A percentile compares a stretch with the other conserved stretches of the same genome.
These are phyloP conservation scores for Microcebus tavaratra DNA, from an alignment of 2,113 vertebrate genomes.

Conservation along the genomic window DNA sequence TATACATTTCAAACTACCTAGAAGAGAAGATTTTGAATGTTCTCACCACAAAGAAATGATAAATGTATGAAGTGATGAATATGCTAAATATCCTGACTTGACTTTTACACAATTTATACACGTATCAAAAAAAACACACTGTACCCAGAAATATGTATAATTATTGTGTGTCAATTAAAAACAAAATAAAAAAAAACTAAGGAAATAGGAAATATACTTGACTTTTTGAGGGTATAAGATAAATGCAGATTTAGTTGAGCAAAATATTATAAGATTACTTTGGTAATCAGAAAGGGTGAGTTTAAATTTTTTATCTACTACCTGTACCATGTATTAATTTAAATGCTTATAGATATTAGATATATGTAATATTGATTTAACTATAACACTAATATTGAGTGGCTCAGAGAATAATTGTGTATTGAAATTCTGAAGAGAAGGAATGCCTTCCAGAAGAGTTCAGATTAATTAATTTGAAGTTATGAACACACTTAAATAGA, in stretches of 20 bases:
- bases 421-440: background rate
- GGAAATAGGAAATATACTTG: background rate
- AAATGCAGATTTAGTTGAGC: background rate
- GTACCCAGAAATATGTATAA: background rate
- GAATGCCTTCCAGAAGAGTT: background rate
- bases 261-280: background rate
- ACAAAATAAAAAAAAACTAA: background rate
- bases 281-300: background rate
- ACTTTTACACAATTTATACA: background rate
- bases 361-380: background rate
- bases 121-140: background rate
- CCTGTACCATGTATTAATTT: background rate
- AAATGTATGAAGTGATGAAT: background rate
- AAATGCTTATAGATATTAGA: background rate
- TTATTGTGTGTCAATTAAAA: background rate
- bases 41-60: background rate
- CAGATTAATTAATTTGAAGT: background rate
- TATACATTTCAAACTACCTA: background rate
- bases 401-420: background rate
- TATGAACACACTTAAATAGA: background rate
- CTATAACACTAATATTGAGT: background rate
- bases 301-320: background rate
- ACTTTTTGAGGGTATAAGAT: background rate
- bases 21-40: background rate
- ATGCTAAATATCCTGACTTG: background rate